Base-by-base conservation (phyloP, 2,113 vertebrate species). In the Notarius quadriscutis region DNA sequence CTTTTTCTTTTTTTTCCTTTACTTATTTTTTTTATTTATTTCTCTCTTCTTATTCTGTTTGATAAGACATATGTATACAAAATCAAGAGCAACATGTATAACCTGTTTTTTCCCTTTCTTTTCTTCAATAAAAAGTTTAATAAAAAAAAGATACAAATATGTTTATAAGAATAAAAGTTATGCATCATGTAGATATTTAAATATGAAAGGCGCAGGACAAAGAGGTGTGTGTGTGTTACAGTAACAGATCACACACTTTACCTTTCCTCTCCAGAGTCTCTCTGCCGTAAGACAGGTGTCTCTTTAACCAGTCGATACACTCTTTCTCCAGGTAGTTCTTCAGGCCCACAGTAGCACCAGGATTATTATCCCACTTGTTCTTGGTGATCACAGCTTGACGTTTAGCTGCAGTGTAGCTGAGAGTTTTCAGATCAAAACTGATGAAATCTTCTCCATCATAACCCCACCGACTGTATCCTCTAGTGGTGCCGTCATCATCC, bases 321-420 rank as follows among this genome's bases (percentile, higher is more conserved):
- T 2, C 2, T 2, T 41, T 41, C 34, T 72, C 27, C 53, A 84
- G 69, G 69, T 84, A 84, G 55, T 48, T 25, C 5, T 74, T 50
- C 1, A 0, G 0, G 4, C 11, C 41, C 34, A 41, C 34, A 41
- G 34, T 41, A 48, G 17, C 2, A 58, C 14, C 2, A 41, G 5
- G 0, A 41, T 2, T 41, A 41, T 41, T 41, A 2, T 83, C 81
- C 81, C 81, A 83, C 82, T 60, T 84, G 82, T 69, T 14, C 20
- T 83, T 83, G 63, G 82, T 83, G 50, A 83, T 83, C 11, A 51
- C 34, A 41, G 34, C 34, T 41, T 41, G 34, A 41, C 0, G 34
- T 41, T 41, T 41, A 41, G 34, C 34, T 0, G 82, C 48, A 3
- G 34, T 69, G 25, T n/a, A 83, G 7, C 48, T 69, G 0, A 0